phyloP scores from a whole-genome alignment of 2,113 vertebrate species.

The Anseranas semipalmata region DNA sequence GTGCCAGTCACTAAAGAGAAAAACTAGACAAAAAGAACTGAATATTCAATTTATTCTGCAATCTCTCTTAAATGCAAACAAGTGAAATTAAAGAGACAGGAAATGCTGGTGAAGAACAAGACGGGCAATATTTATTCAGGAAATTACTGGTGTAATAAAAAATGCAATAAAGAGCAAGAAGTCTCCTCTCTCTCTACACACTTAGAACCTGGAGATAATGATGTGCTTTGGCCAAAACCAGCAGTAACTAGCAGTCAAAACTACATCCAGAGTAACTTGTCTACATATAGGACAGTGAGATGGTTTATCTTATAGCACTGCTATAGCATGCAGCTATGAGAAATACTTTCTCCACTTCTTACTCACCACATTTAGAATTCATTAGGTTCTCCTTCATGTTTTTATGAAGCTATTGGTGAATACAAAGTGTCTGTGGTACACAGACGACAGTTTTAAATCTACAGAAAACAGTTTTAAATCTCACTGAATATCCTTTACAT shows the following conservation, averaged over 20 bases:
- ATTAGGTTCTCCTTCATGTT: not conserved
- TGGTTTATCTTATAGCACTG: not conserved
- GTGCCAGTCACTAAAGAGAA: not conserved
- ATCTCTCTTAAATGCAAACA: not conserved
- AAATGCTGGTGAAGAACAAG: not conserved
- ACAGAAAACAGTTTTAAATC: not conserved
- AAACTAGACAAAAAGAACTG: not conserved
- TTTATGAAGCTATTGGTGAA: not conserved
- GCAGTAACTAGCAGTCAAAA: not conserved
- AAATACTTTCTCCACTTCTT: not conserved
- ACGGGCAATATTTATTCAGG: not conserved
- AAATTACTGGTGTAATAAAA: not conserved
- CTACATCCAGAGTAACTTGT: not conserved
- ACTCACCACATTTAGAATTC: not conserved
- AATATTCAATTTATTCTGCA: not conserved
- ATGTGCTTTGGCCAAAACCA: not conserved
- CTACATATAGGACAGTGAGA: not conserved
- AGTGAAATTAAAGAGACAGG: not conserved
- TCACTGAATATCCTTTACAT: not conserved
- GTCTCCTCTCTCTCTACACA: not conserved
- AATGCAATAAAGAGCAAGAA: not conserved
- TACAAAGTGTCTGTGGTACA: not conserved
- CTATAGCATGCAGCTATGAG: not conserved
- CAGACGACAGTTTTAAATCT: not conserved
- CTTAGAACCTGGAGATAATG: not conserved